Evolutionary conservation across 1,140 invertebrate genomes (phyloP).

Genomic region (Drosophila repletoides): DNA sequence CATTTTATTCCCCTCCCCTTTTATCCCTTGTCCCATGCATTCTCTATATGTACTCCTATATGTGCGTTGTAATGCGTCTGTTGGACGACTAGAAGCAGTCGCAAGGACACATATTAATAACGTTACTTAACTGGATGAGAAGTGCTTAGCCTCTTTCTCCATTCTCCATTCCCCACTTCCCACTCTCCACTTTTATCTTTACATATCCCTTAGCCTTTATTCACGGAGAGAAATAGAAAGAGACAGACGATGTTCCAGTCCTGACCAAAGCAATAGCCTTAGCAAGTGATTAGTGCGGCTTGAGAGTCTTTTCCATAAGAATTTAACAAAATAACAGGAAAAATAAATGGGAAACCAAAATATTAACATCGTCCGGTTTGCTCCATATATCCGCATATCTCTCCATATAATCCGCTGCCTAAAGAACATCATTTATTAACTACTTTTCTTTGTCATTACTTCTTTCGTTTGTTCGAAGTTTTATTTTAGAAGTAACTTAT

Average conservation of each 20-base stretch:
- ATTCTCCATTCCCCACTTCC: not conserved
- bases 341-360: not conserved
- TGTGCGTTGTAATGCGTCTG: slow-evolving; percentile 37
- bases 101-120: slow-evolving; percentile 80
- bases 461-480: too few species aligned
- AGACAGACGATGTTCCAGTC: too few species aligned
- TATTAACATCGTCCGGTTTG: too few species aligned
- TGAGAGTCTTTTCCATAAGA: not conserved
- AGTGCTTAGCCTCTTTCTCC: slow-evolving; percentile 61
- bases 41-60: slow-evolving; percentile 44
- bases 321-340: not conserved
- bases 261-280: slow-evolving; percentile 1
- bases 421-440: too few species aligned
- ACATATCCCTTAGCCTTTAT: not conserved
- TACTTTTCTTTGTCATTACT: too few species aligned
- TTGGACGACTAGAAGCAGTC: slow-evolving; percentile 34
- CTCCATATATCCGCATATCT: too few species aligned
- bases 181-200: not conserved
- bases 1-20: not conserved
- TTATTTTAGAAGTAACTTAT: too few species aligned
- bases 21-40: not conserved
- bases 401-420: too few species aligned
- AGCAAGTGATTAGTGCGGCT: slow-evolving; percentile 33
- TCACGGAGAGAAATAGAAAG: too few species aligned
- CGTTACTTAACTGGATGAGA: slow-evolving; percentile 74